Evolutionary conservation across 2,888 invertebrate genomes (phyloP).

Genomic region (Eulithis testata): DNA sequence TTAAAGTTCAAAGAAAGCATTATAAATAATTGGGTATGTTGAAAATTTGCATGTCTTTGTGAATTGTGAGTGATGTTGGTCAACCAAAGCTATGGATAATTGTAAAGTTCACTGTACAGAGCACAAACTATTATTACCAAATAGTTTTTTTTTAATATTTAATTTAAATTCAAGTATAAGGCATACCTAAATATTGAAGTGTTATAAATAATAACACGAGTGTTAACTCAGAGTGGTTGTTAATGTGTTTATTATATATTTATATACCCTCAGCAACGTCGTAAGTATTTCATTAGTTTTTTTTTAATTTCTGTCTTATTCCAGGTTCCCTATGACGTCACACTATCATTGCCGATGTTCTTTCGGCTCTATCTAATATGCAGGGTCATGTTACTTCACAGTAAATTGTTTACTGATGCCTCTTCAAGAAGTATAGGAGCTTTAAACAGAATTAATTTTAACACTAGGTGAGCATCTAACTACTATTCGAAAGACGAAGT

Average conservation of each 20-base stretch:
- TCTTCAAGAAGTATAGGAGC: constrained; percentile 99
- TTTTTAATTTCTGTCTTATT: constrained; percentile 44
- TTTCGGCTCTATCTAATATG: constrained; percentile 99
- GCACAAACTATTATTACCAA: not conserved
- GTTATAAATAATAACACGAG: too few relatives aligned
- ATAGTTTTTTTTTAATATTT: not conserved
- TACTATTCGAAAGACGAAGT: too few relatives aligned
- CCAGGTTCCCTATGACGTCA: constrained; percentile 97
- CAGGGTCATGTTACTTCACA: constrained; percentile 99
- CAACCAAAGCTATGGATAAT: not conserved
- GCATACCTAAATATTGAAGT: too few relatives aligned
- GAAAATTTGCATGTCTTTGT: not conserved
- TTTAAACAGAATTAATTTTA: constrained; percentile 99
- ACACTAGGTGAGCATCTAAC: constrained; percentile 90
- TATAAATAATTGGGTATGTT: not conserved
- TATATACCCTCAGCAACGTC: too few relatives aligned
- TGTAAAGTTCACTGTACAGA: not conserved
- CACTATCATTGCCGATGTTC: constrained; percentile 99
- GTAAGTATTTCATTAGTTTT: not conserved
- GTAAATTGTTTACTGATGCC: constrained; percentile 99
- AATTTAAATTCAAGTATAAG: not conserved
- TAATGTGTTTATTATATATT: too few relatives aligned
- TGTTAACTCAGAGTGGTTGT: too few relatives aligned
- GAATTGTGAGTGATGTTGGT: not conserved
- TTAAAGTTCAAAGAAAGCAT: not conserved